Evolutionary conservation across 2,888 invertebrate genomes (phyloP).

Genomic region (Empis livida): DNA sequence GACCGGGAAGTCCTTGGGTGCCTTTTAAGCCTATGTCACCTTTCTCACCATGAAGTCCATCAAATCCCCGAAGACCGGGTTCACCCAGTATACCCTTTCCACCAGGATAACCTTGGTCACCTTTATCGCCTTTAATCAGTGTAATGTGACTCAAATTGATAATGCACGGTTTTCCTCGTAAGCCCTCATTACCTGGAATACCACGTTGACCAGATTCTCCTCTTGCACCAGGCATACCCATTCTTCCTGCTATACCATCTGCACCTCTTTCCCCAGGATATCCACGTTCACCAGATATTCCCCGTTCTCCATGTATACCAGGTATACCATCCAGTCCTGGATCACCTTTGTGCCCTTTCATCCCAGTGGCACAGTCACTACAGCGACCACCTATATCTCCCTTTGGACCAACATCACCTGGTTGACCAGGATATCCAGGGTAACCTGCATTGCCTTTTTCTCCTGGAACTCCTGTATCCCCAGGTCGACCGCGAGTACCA

Average conservation of each 20-base stretch:
- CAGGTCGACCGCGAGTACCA: slow-evolving; percentile 65
- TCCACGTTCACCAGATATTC: slow-evolving; percentile 57
- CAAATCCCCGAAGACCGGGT: background rate
- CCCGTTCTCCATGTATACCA: slow-evolving; percentile 57
- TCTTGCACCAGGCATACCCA: slow-evolving; percentile 26
- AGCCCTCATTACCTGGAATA: slow-evolving; percentile 51
- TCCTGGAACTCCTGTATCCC: slow-evolving; percentile 54
- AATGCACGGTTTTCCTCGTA: slow-evolving; percentile 47
- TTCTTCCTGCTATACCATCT: slow-evolving; percentile 52
- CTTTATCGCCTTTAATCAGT: slow-evolving; percentile 50
- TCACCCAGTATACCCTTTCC: slow-evolving; percentile 45
- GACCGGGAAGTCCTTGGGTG: slow-evolving; percentile 52
- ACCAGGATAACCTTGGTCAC: slow-evolving; percentile 51
- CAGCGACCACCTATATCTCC: slow-evolving; percentile 74
- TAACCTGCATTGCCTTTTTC: slow-evolving; percentile 53
- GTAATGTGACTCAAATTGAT: slow-evolving; percentile 41
- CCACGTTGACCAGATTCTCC: slow-evolving; percentile 42
- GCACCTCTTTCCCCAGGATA: slow-evolving; percentile 53
- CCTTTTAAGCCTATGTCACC: slow-evolving; percentile 58
- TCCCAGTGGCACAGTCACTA: slow-evolving; percentile 61
- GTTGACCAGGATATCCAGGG: slow-evolving; percentile 50
- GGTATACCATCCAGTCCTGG: slow-evolving; percentile 54
- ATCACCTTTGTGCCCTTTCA: slow-evolving; percentile 63
- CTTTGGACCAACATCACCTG: slow-evolving; percentile 53
- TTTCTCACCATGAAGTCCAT: slow-evolving; percentile 55